These are phyloP conservation scores for Coregonus suidteri DNA, from an alignment of 2,797 vertebrate species.

Conservation along the genomic window DNA sequence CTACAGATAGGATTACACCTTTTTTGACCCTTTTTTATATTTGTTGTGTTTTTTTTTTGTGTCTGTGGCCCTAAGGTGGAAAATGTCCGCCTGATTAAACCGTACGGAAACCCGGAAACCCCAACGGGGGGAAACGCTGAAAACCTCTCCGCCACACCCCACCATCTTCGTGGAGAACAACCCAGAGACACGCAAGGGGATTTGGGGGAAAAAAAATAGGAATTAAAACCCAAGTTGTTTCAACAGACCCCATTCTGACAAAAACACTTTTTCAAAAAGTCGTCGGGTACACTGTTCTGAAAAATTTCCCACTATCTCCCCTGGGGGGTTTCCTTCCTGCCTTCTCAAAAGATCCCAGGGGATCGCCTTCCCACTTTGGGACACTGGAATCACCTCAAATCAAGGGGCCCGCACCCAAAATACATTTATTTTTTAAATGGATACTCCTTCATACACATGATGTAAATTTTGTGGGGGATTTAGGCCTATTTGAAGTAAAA, in stretches of 20 bases:
- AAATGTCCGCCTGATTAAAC: conserved; percentile 88
- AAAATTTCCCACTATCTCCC: conserved; percentile 12
- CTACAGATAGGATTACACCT: neutral
- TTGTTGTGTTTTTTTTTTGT: too few species aligned
- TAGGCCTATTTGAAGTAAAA: neutral
- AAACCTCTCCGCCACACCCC: conserved; percentile 93
- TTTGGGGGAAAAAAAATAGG: too few species aligned
- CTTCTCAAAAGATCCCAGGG: neutral
- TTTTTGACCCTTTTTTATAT: too few species aligned
- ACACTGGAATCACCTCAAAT: neutral
- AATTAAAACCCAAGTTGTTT: too few species aligned
- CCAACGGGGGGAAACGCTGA: too few species aligned
- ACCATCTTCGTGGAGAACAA: conserved; percentile 93
- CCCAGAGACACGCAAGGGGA: conserved; percentile 83
- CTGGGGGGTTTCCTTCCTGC: conserved; percentile 1
- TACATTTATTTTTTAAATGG: neutral
- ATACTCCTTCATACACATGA: neutral
- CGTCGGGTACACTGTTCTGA: neutral
- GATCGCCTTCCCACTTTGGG: neutral
- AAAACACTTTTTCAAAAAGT: neutral
- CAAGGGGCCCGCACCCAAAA: neutral
- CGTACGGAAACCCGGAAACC: too few species aligned
- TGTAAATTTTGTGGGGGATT: neutral
- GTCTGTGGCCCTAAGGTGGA: conserved; percentile 79
- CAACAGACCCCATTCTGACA: neutral